Percentiles rank a stretch among this genome's conserved stretches.
Evolutionary conservation across 2,113 vertebrate species (phyloP).

Genomic region (Leucoraja erinaceus): DNA sequence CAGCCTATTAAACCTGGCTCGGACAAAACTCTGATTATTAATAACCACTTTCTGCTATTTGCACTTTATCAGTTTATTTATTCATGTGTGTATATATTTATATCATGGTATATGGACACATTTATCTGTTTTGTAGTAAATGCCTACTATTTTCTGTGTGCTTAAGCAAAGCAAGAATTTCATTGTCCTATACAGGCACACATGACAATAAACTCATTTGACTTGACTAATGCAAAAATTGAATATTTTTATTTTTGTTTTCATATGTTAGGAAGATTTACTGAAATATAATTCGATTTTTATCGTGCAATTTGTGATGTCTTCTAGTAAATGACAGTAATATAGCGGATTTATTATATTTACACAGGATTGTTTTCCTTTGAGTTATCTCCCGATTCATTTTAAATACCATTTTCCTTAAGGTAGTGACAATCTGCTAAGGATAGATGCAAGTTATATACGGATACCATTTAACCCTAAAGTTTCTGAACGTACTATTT

Average conservation of each 20-base stretch:
- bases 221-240: constrained; percentile 8
- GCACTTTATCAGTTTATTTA: no score
- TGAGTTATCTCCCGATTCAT: constrained; percentile 6
- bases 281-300: not conserved
- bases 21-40: no score
- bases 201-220: no score
- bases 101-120: no score
- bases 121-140: no score
- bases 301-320: not conserved
- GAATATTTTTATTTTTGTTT: constrained; percentile 1
- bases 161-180: no score
- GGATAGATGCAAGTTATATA: not conserved
- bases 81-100: no score
- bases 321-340: not conserved
- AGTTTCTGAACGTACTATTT: not conserved
- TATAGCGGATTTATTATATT: not conserved
- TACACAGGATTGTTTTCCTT: no score
- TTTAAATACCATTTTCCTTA: constrained; percentile 18
- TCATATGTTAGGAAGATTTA: not conserved
- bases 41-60: no score
- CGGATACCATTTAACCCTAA: not conserved
- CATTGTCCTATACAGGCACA: no score
- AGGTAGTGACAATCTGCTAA: not conserved
- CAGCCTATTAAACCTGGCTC: no score
- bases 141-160: no score